phyloP scores from a whole-genome alignment of 2,113 vertebrate genomes.

The Neolamprologus falcicula region DNA sequence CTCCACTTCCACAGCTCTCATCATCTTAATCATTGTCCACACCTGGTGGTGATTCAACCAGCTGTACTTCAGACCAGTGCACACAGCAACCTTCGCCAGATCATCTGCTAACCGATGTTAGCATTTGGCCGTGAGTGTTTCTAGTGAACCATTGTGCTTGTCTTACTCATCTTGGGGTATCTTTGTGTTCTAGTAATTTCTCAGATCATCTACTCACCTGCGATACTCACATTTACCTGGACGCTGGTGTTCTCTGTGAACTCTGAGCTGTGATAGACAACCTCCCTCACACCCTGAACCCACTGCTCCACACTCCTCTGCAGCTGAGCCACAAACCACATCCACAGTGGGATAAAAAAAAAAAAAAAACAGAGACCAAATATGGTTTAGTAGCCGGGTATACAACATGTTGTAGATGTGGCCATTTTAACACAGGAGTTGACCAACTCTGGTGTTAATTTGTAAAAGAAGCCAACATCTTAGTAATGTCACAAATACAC shows the following conservation, averaged over 20 bases:
- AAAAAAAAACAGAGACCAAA: rapidly evolving
- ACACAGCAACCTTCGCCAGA: not conserved
- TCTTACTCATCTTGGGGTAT: not conserved
- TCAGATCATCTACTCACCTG: not conserved
- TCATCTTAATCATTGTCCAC: not conserved
- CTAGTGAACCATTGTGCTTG: not conserved
- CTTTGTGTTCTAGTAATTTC: not conserved
- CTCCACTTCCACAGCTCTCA: not conserved
- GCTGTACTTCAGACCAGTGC: not conserved
- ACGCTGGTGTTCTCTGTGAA: not conserved
- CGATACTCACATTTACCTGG: not conserved
- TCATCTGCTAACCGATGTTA: not conserved
- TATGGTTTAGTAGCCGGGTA: not conserved
- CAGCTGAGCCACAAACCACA: not conserved
- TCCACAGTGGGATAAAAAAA: not conserved
- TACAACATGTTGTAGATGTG: not conserved
- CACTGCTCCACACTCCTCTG: not conserved
- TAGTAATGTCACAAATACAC: not conserved
- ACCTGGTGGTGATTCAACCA: not conserved
- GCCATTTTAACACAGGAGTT: not conserved
- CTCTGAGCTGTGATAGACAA: rapidly evolving
- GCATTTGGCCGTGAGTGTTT: not conserved
- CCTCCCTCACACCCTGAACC: not conserved
- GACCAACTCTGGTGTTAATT: not conserved
- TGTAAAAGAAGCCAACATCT: not conserved